phyloP scores from a whole-genome alignment of 2,888 invertebrate genomes.

The Thecocarcelia acutangulata region DNA sequence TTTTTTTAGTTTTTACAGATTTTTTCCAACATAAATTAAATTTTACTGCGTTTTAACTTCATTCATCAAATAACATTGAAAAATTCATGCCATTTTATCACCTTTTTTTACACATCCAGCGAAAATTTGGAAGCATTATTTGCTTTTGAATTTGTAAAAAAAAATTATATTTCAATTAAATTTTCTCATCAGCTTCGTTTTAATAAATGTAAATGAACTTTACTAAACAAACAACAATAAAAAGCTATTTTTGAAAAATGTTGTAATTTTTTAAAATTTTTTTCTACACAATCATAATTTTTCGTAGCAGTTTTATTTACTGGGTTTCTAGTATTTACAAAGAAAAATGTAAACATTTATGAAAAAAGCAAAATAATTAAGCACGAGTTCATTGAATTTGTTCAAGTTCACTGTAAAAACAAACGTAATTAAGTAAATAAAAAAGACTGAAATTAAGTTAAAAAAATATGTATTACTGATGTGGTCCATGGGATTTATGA shows the following conservation, averaged over 20 bases:
- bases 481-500: no score
- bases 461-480: no score
- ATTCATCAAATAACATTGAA: neutral
- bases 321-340: conserved; percentile 6
- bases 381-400: conserved; percentile 50
- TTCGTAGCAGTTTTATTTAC: conserved; percentile 3
- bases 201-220: conserved; percentile 45
- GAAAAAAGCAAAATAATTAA: conserved; percentile 19
- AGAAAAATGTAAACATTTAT: conserved; percentile 32
- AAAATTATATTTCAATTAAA: neutral
- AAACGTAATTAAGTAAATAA: neutral
- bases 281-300: conserved; percentile 7
- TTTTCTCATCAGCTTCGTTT: neutral
- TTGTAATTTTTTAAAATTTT: conserved; percentile 25
- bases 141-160: neutral
- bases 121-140: neutral
- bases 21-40: conserved; percentile 14
- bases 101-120: neutral
- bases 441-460: neutral
- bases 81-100: conserved; percentile 10
- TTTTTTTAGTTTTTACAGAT: neutral
- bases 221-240: conserved; percentile 34
- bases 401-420: conserved; percentile 36
- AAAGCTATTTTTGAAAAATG: neutral
- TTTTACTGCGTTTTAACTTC: neutral